A percentile compares a stretch with the other conserved stretches of the same genome.
Conservation (phyloP, 2,888 invertebrate species). For the Melangyna quadrimaculata region DNA sequence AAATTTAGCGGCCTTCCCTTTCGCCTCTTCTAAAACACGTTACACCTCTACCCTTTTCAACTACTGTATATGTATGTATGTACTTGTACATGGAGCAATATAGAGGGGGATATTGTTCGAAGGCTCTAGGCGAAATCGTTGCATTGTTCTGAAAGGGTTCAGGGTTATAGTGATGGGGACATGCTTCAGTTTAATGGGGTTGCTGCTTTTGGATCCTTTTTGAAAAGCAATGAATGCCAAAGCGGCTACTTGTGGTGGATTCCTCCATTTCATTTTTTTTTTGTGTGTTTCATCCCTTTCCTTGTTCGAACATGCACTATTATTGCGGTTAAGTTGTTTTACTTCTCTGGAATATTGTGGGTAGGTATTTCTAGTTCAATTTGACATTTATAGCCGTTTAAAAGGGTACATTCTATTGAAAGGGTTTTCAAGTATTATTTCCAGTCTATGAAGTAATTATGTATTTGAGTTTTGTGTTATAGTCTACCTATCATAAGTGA, state of each 20-base stretch:
- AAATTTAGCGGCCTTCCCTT: constrained; percentile 51
- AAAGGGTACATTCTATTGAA: constrained; percentile 43
- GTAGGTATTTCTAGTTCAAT: constrained; percentile 61
- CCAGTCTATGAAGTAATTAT: constrained; percentile 64
- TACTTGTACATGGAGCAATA: background rate
- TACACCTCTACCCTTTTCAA: background rate
- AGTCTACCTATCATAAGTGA: constrained; percentile 29
- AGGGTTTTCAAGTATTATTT: constrained; percentile 36
- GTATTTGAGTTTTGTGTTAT: constrained; percentile 55
- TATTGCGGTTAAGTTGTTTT: constrained; percentile 60
- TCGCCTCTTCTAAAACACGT: constrained; percentile 9
- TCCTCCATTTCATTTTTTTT: background rate
- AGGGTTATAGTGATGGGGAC: constrained; percentile 43
- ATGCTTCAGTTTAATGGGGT: constrained; percentile 45
- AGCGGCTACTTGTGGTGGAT: constrained; percentile 63
- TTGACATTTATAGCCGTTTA: constrained; percentile 65
- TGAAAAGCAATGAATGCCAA: constrained; percentile 62
- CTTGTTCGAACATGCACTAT: constrained; percentile 66
- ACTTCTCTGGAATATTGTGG: constrained; percentile 11
- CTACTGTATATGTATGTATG: background rate
- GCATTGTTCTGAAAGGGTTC: constrained; percentile 54
- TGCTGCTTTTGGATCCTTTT: constrained; percentile 30
- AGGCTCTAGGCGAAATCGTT: constrained; percentile 43
- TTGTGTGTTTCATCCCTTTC: constrained; percentile 15
- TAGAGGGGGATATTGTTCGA: constrained; percentile 6